Evolutionary conservation across 64 coral and sea anemone species (phyloP).

Genomic region (Astreopora myriophthalma): DNA sequence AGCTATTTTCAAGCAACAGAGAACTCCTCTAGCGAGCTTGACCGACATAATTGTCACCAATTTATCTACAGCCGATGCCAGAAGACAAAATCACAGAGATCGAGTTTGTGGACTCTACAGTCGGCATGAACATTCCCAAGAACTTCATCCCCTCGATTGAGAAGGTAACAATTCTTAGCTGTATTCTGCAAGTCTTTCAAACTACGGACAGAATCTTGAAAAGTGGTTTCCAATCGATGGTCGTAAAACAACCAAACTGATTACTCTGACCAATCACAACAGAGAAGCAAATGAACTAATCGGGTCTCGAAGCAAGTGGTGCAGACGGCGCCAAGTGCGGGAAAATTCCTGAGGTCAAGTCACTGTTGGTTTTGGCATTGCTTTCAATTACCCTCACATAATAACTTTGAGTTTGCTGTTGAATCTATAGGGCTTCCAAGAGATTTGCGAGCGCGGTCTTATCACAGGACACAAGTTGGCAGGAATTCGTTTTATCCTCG

Average conservation of each 20-base stretch:
- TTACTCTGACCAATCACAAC: background rate
- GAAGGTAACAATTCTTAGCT: constrained; percentile 66
- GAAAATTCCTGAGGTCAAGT: background rate
- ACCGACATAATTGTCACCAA: background rate
- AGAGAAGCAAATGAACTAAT: background rate
- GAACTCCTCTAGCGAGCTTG: background rate
- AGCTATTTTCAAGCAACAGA: too few relatives aligned
- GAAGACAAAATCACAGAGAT: constrained; percentile 77
- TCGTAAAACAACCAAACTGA: background rate
- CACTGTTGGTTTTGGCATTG: too few relatives aligned
- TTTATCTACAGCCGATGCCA: constrained; percentile 75
- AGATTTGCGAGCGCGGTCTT: constrained; percentile 93
- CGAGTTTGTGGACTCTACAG: constrained; percentile 89
- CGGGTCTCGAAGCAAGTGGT: background rate
- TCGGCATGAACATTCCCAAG: constrained; percentile 99
- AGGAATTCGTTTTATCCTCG: constrained; percentile 91
- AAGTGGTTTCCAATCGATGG: too few relatives aligned
- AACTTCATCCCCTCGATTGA: constrained; percentile 98
- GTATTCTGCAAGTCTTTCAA: background rate
- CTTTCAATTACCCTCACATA: background rate
- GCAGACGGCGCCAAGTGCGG: background rate
- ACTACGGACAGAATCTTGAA: too few relatives aligned
- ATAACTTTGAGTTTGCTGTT: background rate
- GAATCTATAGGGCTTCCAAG: constrained; percentile 79
- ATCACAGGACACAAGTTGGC: constrained; percentile 91